Percentiles rank a stretch among this genome's conserved stretches.
Conservation (phyloP, 1,140 invertebrate species). For the Calephelis nemesis region DNA sequence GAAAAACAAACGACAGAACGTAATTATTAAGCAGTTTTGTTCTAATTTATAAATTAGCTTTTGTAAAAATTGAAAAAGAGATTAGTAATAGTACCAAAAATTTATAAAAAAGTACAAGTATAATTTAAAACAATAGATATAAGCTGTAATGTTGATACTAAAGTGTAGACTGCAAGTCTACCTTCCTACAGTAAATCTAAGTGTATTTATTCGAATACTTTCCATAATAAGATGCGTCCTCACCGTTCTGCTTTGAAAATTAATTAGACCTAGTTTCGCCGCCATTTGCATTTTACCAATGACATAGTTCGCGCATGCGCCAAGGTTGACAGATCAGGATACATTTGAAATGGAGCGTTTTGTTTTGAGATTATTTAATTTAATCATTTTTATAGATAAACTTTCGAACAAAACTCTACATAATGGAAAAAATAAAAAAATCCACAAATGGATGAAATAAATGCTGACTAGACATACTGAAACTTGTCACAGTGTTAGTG, state of each 20-base stretch:
- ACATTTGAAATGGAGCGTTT: not conserved
- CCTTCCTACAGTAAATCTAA: not conserved
- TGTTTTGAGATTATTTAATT: not conserved
- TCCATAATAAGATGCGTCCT: conserved; percentile 18
- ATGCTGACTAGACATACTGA: too few relatives aligned
- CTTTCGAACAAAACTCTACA: too few relatives aligned
- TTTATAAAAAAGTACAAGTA: too few relatives aligned
- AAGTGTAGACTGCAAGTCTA: not conserved
- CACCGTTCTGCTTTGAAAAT: conserved; percentile 27
- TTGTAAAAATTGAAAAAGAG: too few relatives aligned
- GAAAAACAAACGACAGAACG: too few relatives aligned
- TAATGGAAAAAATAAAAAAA: too few relatives aligned
- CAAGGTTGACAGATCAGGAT: conserved; percentile 20
- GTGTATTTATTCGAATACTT: conserved; percentile 14
- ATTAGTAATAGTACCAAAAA: too few relatives aligned
- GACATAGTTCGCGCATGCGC: conserved; percentile 19
- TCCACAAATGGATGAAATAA: too few relatives aligned
- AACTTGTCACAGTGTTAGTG: too few relatives aligned
- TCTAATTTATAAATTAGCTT: too few relatives aligned
- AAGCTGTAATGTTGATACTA: not conserved
- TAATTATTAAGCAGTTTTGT: too few relatives aligned
- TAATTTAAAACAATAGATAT: not conserved
- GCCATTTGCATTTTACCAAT: conserved; percentile 29
- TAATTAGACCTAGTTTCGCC: conserved; percentile 30
- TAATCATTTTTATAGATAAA: too few relatives aligned